Evolutionary conservation across 1,140 invertebrate genomes (phyloP).

Genomic region (Hormaphis cornu): DNA sequence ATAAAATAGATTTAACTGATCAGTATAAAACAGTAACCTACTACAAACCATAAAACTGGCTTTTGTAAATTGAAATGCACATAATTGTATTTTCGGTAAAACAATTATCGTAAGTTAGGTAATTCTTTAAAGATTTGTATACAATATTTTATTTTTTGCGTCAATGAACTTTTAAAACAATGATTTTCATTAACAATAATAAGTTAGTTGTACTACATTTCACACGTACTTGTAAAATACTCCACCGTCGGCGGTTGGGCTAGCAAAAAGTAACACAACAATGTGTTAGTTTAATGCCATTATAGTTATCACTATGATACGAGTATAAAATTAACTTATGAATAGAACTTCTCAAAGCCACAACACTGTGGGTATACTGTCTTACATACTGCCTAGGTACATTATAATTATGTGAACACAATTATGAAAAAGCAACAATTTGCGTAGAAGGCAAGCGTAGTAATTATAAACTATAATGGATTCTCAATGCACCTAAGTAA

Average conservation of each 20-base stretch:
- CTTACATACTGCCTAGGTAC: not conserved
- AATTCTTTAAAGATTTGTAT: too few species aligned
- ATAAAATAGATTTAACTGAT: too few species aligned
- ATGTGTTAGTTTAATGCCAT: conserved; percentile 17
- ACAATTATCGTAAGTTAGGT: too few species aligned
- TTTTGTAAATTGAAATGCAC: too few species aligned
- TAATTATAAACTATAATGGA: not conserved
- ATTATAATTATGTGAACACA: not conserved
- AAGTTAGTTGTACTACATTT: not conserved
- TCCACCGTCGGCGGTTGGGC: conserved; percentile 20
- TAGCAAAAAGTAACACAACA: conserved; percentile 15
- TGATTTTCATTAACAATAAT: too few species aligned
- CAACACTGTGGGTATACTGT: not conserved
- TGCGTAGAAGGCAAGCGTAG: too few species aligned
- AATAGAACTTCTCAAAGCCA: conserved; percentile 16
- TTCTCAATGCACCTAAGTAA: not conserved
- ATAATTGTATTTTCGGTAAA: too few species aligned
- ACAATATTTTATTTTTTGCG: too few species aligned
- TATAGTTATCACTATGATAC: not conserved
- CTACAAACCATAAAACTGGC: too few species aligned
- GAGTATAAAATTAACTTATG: not conserved
- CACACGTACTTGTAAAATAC: conserved; percentile 29
- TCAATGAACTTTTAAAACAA: too few species aligned
- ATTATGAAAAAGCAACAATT: not conserved
- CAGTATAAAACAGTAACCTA: too few species aligned